phyloP scores from a whole-genome alignment of 2,888 invertebrate genomes.

The Drosophila fulvimacula region DNA sequence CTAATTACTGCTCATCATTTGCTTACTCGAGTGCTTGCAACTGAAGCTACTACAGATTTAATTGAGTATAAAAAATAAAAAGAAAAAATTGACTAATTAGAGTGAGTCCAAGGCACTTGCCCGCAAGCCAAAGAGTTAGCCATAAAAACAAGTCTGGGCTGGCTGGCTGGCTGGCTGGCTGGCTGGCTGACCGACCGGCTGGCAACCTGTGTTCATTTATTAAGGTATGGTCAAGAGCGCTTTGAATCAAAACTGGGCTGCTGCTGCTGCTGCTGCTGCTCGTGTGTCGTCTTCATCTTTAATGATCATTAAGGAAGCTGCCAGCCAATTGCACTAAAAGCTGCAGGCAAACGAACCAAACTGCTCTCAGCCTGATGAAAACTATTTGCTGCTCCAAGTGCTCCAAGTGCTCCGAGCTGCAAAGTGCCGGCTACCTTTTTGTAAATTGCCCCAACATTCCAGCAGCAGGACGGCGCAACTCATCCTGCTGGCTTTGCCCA shows the following conservation, averaged over 20 bases:
- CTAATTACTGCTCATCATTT: slow-evolving; percentile 81
- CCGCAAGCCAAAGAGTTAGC: slow-evolving; percentile 66
- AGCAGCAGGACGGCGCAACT: slow-evolving; percentile 32
- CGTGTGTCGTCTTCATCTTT: slow-evolving; percentile 78
- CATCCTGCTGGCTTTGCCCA: slow-evolving; percentile 56
- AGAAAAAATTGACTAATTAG: slow-evolving; percentile 75
- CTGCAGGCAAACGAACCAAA: slow-evolving; percentile 59
- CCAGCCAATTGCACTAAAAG: slow-evolving; percentile 80
- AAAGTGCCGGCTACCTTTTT: slow-evolving; percentile 70
- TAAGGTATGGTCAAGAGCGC: slow-evolving; percentile 79
- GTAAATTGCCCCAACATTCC: slow-evolving; percentile 75
- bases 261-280: slow-evolving; percentile 16
- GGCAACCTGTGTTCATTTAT: slow-evolving; percentile 76
- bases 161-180: slow-evolving; percentile 5
- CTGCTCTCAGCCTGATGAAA: slow-evolving; percentile 75
- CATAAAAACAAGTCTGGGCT: slow-evolving; percentile 66
- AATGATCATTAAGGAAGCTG: slow-evolving; percentile 79
- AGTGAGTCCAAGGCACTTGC: slow-evolving; percentile 77
- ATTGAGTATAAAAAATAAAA: slow-evolving; percentile 70
- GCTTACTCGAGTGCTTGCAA: slow-evolving; percentile 75
- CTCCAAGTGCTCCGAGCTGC: slow-evolving; percentile 47
- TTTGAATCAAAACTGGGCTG: slow-evolving; percentile 74
- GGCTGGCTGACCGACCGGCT: slow-evolving; percentile 8
- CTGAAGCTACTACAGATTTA: slow-evolving; percentile 67
- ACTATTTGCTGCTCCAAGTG: slow-evolving; percentile 67